These are phyloP conservation scores for Bos javanicus DNA, from an alignment of 2,113 vertebrate genomes.

Conservation along the genomic window DNA sequence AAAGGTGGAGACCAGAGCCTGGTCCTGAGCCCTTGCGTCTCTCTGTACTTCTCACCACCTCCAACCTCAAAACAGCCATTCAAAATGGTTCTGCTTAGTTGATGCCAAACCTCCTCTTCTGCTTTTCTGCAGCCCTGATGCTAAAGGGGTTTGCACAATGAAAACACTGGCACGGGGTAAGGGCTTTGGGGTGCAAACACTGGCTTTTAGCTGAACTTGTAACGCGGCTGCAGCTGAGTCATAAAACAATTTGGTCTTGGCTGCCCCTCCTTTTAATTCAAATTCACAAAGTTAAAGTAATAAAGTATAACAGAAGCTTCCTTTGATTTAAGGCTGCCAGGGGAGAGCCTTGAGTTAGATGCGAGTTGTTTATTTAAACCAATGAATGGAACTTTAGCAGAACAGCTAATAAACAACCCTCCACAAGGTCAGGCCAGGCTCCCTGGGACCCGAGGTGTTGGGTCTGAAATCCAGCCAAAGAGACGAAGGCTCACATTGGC, in stretches of 20 bases:
- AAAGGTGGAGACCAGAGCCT: accelerated
- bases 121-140: background rate
- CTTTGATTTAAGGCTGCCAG: slow-evolving; percentile 66
- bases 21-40: accelerated
- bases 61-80: background rate
- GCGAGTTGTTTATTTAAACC: slow-evolving; percentile 65
- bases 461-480: slow-evolving; percentile 50
- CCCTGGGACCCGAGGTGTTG: slow-evolving; percentile 42
- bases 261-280: slow-evolving; percentile 41
- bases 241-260: slow-evolving; percentile 16
- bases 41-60: background rate
- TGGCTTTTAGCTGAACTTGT: background rate
- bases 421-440: slow-evolving; percentile 51
- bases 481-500: background rate
- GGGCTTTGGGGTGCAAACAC: background rate
- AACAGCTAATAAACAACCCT: slow-evolving; percentile 70
- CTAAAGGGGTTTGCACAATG: background rate
- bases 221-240: background rate
- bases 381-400: slow-evolving; percentile 65
- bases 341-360: slow-evolving; percentile 47
- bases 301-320: slow-evolving; percentile 68
- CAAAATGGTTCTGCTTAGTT: background rate
- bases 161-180: background rate
- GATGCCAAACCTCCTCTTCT: background rate
- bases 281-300: slow-evolving; percentile 52